Conservation (phyloP, 2,888 invertebrate genomes). For the Argynnis bischoffii region DNA sequence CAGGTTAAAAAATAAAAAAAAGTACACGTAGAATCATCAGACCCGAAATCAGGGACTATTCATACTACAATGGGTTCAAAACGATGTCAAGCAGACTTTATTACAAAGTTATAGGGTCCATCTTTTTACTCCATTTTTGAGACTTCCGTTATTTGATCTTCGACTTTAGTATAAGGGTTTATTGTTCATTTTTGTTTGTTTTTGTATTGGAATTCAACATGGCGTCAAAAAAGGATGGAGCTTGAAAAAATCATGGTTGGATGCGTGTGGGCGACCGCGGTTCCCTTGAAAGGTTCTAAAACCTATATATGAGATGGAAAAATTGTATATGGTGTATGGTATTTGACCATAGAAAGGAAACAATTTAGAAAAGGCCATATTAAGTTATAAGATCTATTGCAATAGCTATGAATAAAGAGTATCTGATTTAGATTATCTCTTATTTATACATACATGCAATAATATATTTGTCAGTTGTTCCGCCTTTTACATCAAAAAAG, state of each 20-base stretch:
- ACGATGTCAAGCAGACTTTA: conserved; percentile 55
- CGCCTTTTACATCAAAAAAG: too few species aligned
- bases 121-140: conserved; percentile 23
- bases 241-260: conserved; percentile 70
- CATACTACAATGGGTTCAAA: conserved; percentile 58
- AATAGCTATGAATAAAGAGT: too few species aligned
- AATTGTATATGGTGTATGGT: conserved; percentile 14
- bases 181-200: conserved; percentile 30
- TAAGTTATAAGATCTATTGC: too few species aligned
- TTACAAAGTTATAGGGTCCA: conserved; percentile 53
- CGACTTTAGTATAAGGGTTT: conserved; percentile 21
- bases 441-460: too few species aligned
- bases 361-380: too few species aligned
- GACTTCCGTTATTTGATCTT: conserved; percentile 12
- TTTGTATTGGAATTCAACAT: conserved; percentile 64
- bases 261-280: conserved; percentile 65
- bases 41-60: conserved; percentile 68
- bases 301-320: conserved; percentile 35
- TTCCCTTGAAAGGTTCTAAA: conserved; percentile 41
- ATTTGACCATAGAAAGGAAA: not conserved
- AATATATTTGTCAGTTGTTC: too few species aligned
- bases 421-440: too few species aligned
- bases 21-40: conserved; percentile 51
- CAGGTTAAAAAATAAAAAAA: conserved; percentile 60
- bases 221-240: conserved; percentile 69